A percentile compares a stretch with the other conserved stretches of the same genome.
Conservation (phyloP, 2,113 vertebrate genomes). For the Pavo muticus region DNA sequence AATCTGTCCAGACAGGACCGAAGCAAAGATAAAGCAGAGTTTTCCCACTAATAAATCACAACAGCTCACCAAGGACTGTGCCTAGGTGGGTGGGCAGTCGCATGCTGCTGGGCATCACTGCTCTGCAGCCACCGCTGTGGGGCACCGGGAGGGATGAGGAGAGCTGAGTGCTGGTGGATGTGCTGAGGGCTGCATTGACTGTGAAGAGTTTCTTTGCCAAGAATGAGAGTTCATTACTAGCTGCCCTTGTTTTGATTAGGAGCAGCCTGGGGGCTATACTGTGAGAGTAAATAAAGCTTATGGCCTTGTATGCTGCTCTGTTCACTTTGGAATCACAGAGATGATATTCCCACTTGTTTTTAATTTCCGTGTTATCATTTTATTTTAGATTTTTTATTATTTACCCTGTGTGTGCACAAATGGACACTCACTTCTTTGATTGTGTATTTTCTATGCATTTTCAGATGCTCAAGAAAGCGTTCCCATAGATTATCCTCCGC, state of each 20-base stretch:
- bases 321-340: neutral
- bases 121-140: neutral
- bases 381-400: neutral
- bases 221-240: conserved; percentile 18
- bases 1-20: neutral
- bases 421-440: neutral
- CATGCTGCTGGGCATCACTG: neutral
- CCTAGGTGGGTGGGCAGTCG: neutral
- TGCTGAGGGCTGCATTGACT: neutral
- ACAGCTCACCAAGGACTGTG: neutral
- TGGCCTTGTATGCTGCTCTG: neutral
- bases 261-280: neutral
- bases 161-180: neutral
- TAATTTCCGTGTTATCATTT: neutral
- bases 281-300: neutral
- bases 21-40: neutral
- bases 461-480: neutral
- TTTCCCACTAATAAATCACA: neutral
- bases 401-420: neutral
- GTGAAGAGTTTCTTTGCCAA: neutral
- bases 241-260: conserved; percentile 43
- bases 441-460: neutral
- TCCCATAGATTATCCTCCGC: neutral
- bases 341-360: neutral
- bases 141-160: neutral